A percentile compares a stretch with the other conserved stretches of the same genome.
Evolutionary conservation across 1,140 invertebrate species (phyloP).

Genomic region (Drepana arcuata): DNA sequence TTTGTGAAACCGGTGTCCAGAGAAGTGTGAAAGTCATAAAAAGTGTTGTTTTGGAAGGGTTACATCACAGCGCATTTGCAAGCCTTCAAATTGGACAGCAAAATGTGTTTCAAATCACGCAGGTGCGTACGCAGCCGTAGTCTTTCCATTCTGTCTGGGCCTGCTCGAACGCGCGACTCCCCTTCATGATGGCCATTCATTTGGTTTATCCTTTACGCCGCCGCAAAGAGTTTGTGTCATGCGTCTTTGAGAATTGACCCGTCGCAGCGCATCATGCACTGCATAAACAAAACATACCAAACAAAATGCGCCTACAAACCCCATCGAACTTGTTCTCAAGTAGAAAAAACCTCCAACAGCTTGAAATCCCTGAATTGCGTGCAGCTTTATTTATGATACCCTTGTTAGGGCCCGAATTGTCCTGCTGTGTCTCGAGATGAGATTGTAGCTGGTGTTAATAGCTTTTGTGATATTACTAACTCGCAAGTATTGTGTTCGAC

Average conservation of each 20-base stretch:
- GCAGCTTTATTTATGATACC: too few species aligned
- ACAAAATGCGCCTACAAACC: constrained; percentile 47
- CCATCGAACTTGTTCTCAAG: too few species aligned
- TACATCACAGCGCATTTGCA: constrained; percentile 63
- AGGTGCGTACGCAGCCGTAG: constrained; percentile 93
- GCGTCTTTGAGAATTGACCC: constrained; percentile 52
- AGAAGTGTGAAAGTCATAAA: constrained; percentile 55
- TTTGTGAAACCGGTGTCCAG: constrained; percentile 54
- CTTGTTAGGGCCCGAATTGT: too few species aligned
- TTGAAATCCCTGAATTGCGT: too few species aligned
- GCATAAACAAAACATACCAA: constrained; percentile 56
- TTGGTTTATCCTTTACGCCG: constrained; percentile 71
- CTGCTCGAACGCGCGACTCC: constrained; percentile 77
- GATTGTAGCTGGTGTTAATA: too few species aligned
- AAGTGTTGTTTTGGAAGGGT: constrained; percentile 60
- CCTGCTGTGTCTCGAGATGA: too few species aligned
- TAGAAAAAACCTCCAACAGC: too few species aligned
- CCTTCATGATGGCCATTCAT: constrained; percentile 71
- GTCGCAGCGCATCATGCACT: constrained; percentile 38
- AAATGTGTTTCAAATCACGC: constrained; percentile 79
- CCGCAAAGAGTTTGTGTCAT: constrained; percentile 68
- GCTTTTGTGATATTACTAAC: too few species aligned
- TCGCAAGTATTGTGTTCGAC: constrained; percentile 27
- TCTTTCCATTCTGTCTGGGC: constrained; percentile 86
- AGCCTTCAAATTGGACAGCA: constrained; percentile 57